Base-by-base conservation (phyloP, 2,797 vertebrate genomes). In the Acanthiza pusilla region DNA sequence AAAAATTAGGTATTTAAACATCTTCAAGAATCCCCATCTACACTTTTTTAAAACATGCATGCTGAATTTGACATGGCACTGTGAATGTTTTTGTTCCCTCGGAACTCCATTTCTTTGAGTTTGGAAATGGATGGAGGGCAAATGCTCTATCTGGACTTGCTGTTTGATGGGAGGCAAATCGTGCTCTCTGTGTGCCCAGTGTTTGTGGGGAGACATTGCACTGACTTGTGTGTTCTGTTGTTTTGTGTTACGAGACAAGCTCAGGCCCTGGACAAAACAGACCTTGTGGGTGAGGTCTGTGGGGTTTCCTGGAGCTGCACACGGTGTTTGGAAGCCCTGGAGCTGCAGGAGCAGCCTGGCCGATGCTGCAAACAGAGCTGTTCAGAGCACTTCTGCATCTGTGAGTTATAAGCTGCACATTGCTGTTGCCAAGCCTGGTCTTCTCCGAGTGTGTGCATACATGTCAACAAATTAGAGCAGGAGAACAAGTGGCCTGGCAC, bases 321-420 rank as follows among this genome's bases (percentile, higher is more conserved):
- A 0, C 42, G 36, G n/a, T 18, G 57, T 70, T 74, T 61, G 85
- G 65, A 66, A 80, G 76, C 29, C 40, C 12, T 53, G 68, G 76
- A 61, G 65, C 79, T 72, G 34, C 60, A 65, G 85, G 30, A 77
- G 76, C 58, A 47, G 75, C 45, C 50, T 27, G 74, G 12, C 38
- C 57, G 83, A 22, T 71, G 73, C 62, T 84, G 70, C 34, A 21
- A 23, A 78, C 62, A 51, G 84, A 77, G 79, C 62, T 3, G 8
- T 21, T 74, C 72, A 75, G 66, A 70, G 76, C 74, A 48, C 29
- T 20, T 62, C 58, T 68, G 86, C 76, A 36, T 65, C 93, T 94
- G 32, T 66, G 48, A 61, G 22, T 63, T 67, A 18, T 15, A 67
- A 85, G 27, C 65, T 60, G 73, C 19, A 70, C 42, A 36, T 27